Evolutionary conservation across 2,888 invertebrate genomes (phyloP).

Genomic region (Trissolcus japonicus): DNA sequence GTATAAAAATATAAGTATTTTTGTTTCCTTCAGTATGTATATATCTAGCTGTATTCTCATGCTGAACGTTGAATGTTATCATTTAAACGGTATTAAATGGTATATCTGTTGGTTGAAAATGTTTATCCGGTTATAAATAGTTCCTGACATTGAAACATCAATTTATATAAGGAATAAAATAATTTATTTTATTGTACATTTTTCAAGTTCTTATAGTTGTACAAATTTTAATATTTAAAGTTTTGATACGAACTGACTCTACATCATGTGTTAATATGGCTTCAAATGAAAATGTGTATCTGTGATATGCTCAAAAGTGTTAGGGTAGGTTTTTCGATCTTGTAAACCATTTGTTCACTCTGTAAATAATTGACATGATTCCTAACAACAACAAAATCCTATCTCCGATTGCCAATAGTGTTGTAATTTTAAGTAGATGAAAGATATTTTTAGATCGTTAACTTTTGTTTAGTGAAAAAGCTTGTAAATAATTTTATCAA

Average conservation of each 20-base stretch:
- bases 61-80: too few species aligned
- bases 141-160: too few species aligned
- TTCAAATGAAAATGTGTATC: conserved; percentile 35
- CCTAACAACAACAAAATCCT: conserved; percentile 41
- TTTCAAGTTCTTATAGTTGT: not conserved
- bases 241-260: not conserved
- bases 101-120: too few species aligned
- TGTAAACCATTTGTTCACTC: conserved; percentile 7
- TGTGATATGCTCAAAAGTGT: conserved; percentile 49
- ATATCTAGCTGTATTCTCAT: too few species aligned
- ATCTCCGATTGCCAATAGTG: conserved; percentile 45
- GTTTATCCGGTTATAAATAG: too few species aligned
- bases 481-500: conserved; percentile 40
- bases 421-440: conserved; percentile 42
- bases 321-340: conserved; percentile 27
- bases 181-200: not conserved
- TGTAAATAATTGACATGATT: conserved; percentile 43
- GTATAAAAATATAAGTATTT: too few species aligned
- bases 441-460: conserved; percentile 36
- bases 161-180: too few species aligned
- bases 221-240: not conserved
- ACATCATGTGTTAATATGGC: conserved; percentile 32
- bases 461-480: conserved; percentile 16
- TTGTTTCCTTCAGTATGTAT: too few species aligned
- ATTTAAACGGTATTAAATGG: too few species aligned